Conservation (phyloP, 2,888 invertebrate genomes). For the Drosophila ochracea region DNA sequence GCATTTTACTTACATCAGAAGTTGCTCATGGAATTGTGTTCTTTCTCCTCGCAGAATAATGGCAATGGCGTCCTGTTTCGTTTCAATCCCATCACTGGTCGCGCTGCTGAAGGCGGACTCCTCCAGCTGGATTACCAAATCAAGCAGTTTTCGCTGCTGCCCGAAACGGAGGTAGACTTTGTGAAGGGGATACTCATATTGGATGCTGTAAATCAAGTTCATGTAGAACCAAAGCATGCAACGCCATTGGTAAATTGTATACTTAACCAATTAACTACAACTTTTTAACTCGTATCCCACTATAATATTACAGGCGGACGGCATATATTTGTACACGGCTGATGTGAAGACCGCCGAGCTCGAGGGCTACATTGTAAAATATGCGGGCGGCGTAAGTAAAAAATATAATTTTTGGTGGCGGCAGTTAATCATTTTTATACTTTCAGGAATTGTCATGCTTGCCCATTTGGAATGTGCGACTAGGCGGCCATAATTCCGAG, state of each 20-base stretch:
- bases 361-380: conserved; percentile 87
- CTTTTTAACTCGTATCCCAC: not conserved
- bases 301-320: conserved; percentile 77
- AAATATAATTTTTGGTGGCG: not conserved
- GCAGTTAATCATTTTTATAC: conserved; percentile 2
- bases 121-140: conserved; percentile 88
- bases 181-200: conserved; percentile 92
- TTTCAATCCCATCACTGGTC: conserved; percentile 97
- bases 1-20: not conserved
- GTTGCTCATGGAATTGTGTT: not conserved
- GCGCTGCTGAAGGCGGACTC: conserved; percentile 86
- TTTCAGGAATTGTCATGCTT: conserved; percentile 87
- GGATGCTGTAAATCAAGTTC: conserved; percentile 88
- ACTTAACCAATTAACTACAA: not conserved
- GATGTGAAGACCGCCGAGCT: conserved; percentile 87
- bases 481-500: conserved; percentile 87
- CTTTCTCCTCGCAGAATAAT: conserved; percentile 73
- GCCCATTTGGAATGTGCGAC: conserved; percentile 90
- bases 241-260: conserved; percentile 79
- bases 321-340: conserved; percentile 89
- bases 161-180: conserved; percentile 90
- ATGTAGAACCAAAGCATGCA: conserved; percentile 89
- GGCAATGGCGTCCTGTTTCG: conserved; percentile 90
- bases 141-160: conserved; percentile 91
- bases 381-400: conserved; percentile 75